Conservation (phyloP, 2,797 vertebrate species). For the Pangasius djambal region DNA sequence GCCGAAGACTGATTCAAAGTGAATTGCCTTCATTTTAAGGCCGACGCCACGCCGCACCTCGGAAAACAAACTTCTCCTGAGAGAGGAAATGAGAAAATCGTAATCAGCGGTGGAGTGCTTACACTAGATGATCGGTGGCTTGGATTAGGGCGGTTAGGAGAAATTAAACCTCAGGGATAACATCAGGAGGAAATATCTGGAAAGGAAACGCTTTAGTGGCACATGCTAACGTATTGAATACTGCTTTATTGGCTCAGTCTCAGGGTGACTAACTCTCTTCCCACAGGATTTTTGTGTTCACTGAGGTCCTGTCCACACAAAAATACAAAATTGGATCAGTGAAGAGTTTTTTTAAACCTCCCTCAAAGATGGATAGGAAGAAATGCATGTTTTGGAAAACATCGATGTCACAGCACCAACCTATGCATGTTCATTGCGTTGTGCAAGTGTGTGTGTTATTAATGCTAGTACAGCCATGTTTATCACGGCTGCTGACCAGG, state of each 20-base stretch:
- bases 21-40: conserved; percentile 51
- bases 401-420: neutral
- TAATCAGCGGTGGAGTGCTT: conserved; percentile 48
- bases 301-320: no score
- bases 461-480: neutral
- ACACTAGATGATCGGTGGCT: conserved; percentile 40
- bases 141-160: conserved; percentile 47
- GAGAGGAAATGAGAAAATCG: conserved; percentile 57
- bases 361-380: neutral
- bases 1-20: conserved; percentile 51
- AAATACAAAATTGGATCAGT: neutral
- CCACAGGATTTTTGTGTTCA: neutral
- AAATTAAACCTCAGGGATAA: conserved; percentile 49
- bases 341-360: neutral
- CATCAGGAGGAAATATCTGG: conserved; percentile 28
- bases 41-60: conserved; percentile 14
- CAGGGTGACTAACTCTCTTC: conserved; percentile 3
- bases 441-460: no score
- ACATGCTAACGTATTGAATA: conserved; percentile 26
- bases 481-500: neutral
- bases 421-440: neutral
- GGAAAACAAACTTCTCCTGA: conserved; percentile 53
- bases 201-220: conserved; percentile 36
- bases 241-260: conserved; percentile 28
- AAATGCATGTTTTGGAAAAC: neutral